Percentiles rank a stretch among this genome's conserved stretches.
phyloP scores from a whole-genome alignment of 2,888 invertebrate genomes.

The Liodrosophila aerea region DNA sequence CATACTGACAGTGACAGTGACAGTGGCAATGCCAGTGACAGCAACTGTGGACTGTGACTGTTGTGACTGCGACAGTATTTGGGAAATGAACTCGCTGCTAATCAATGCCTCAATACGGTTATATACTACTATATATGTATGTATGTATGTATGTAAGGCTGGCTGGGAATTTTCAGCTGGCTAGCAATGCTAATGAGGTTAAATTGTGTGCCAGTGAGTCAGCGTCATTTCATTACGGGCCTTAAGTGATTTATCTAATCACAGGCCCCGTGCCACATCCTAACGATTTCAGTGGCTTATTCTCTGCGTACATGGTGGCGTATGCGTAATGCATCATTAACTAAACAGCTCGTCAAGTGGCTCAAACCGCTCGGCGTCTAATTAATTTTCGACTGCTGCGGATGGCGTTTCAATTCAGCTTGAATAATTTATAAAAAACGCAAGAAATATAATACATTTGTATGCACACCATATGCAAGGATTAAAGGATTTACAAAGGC shows the following conservation, averaged over 20 bases:
- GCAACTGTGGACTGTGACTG: conserved; percentile 5
- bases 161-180: conserved; percentile 2
- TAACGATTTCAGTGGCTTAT: conserved; percentile 29
- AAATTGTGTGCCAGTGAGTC: conserved; percentile 41
- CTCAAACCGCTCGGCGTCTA: conserved; percentile 15
- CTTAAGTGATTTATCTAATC: conserved; percentile 48
- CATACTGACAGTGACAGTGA: conserved; percentile 28
- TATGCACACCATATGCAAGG: conserved; percentile 40
- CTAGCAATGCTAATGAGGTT: conserved; percentile 42
- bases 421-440: conserved; percentile 3
- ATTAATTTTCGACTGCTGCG: conserved; percentile 55
- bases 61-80: conserved; percentile 6
- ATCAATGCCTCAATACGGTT: conserved; percentile 52
- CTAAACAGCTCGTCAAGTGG: conserved; percentile 12
- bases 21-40: conserved; percentile 20
- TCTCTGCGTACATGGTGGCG: conserved; percentile 20
- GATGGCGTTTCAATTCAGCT: conserved; percentile 45
- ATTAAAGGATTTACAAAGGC: conserved; percentile 17
- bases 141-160: conserved; percentile 1
- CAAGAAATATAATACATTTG: conserved; percentile 16
- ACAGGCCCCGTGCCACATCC: conserved; percentile 13
- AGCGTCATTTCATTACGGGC: conserved; percentile 40
- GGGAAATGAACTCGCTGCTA: conserved; percentile 27
- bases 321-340: conserved; percentile 56
- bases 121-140: too few species aligned